Percentiles rank a stretch among this genome's conserved stretches.
These are phyloP conservation scores for Spheniscus mendiculus DNA, from an alignment of 2,113 vertebrate species.

Conservation along the genomic window DNA sequence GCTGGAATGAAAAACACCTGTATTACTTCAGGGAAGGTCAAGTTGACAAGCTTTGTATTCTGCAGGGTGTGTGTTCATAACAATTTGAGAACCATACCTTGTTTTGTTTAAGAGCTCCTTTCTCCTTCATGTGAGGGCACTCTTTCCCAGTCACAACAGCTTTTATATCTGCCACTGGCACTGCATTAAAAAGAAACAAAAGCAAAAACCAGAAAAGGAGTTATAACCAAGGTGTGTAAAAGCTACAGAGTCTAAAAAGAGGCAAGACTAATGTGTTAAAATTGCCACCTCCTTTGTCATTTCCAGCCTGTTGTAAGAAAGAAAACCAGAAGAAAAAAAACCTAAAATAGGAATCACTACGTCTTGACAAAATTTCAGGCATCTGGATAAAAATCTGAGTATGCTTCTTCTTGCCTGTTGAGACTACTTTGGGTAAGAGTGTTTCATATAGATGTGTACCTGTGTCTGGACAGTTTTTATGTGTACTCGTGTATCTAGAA, in stretches of 20 bases:
- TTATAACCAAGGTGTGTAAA: not conserved
- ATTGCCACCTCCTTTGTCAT: not conserved
- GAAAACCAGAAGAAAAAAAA: not conserved
- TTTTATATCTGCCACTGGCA: conserved; percentile 99
- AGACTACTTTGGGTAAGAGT: not conserved
- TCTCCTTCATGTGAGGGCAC: conserved; percentile 99
- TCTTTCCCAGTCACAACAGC: conserved; percentile 98
- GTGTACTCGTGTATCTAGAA: not conserved
- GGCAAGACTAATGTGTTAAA: not conserved
- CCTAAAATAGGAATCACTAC: not conserved
- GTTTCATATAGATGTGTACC: not conserved
- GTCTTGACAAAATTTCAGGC: not conserved
- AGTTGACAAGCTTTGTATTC: not conserved
- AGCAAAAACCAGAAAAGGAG: conserved; percentile 7
- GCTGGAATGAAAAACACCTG: not conserved
- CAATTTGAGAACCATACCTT: conserved; percentile 81
- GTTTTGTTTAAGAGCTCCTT: conserved; percentile 98
- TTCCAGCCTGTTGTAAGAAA: not conserved
- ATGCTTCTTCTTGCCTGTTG: not conserved
- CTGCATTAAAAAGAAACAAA: conserved; percentile 75
- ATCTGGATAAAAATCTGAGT: not conserved
- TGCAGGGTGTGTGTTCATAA: not conserved
- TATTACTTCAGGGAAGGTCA: not conserved
- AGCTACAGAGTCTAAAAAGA: not conserved
- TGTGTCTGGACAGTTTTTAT: not conserved